Evolutionary conservation across 2,113 vertebrate species (phyloP).

Genomic region (Monarcha castaneiventris): DNA sequence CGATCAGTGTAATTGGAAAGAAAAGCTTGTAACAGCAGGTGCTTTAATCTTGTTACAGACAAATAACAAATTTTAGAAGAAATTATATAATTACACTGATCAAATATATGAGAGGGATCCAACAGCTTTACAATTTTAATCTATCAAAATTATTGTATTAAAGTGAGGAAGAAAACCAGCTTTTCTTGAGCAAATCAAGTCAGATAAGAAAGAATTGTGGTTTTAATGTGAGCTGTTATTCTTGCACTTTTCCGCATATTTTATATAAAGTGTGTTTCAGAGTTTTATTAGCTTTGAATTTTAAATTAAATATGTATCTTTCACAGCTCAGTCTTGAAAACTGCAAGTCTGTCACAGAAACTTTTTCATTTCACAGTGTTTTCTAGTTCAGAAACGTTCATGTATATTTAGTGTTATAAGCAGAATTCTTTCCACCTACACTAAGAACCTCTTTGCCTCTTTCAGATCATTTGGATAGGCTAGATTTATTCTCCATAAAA

Average conservation of each 20-base stretch:
- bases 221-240: not conserved
- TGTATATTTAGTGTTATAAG: not conserved
- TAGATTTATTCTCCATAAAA: not conserved
- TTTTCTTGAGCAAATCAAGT: not conserved
- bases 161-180: not conserved
- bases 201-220: not conserved
- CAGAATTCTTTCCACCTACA: not conserved
- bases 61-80: conserved; percentile 18
- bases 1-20: not conserved
- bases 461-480: not conserved
- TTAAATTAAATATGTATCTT: not conserved
- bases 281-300: not conserved
- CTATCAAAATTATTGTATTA: not conserved
- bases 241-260: not conserved
- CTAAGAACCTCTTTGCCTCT: not conserved
- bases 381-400: not conserved
- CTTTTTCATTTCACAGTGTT: not conserved
- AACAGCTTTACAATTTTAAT: conserved; percentile 24
- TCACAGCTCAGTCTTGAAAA: not conserved
- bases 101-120: not conserved
- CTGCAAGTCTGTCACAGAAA: not conserved
- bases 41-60: conserved; percentile 17
- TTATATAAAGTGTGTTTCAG: not conserved
- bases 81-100: not conserved
- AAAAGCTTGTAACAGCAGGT: conserved; percentile 10